Evolutionary conservation across 35 echinoderm and acorn worm species (phyloP).

Genomic region (Chiridota heheva): DNA sequence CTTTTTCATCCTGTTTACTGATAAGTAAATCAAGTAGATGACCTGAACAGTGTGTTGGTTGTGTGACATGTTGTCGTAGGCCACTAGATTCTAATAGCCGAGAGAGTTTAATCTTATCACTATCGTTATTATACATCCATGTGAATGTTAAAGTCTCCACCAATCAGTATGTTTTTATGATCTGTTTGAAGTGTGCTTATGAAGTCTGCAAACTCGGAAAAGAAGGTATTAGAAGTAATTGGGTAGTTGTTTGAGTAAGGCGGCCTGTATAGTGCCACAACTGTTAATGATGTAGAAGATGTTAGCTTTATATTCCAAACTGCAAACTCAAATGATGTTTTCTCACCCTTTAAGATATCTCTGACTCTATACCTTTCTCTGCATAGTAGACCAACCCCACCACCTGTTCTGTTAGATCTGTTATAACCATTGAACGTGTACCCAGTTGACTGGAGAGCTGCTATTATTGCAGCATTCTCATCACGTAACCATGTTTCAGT

Average conservation of each 20-base stretch:
- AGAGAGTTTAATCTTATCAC: not conserved
- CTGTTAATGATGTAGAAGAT: not conserved
- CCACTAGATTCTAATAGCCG: not conserved
- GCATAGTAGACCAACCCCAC: not conserved
- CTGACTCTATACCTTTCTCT: not conserved
- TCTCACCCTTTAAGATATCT: not conserved
- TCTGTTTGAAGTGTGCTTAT: not conserved
- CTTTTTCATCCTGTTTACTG: not conserved
- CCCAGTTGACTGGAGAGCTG: not conserved
- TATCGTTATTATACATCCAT: slow-evolving; percentile 3
- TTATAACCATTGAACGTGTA: not conserved
- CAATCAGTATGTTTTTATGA: slow-evolving; percentile 4
- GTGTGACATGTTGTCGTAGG: not conserved
- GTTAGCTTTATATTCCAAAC: not conserved
- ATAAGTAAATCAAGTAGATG: not conserved
- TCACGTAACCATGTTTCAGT: slow-evolving; percentile 1
- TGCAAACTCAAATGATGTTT: not conserved
- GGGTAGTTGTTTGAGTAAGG: not conserved
- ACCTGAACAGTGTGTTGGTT: not conserved
- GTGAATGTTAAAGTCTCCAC: not conserved
- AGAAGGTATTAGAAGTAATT: not conserved
- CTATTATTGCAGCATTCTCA: not conserved
- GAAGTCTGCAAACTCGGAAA: not conserved
- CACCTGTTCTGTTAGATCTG: not conserved
- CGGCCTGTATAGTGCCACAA: not conserved